Percentiles rank a stretch among this genome's conserved stretches.
phyloP scores from a whole-genome alignment of 92 coral and sea anemone species.

The Palythoa caribaeorum region DNA sequence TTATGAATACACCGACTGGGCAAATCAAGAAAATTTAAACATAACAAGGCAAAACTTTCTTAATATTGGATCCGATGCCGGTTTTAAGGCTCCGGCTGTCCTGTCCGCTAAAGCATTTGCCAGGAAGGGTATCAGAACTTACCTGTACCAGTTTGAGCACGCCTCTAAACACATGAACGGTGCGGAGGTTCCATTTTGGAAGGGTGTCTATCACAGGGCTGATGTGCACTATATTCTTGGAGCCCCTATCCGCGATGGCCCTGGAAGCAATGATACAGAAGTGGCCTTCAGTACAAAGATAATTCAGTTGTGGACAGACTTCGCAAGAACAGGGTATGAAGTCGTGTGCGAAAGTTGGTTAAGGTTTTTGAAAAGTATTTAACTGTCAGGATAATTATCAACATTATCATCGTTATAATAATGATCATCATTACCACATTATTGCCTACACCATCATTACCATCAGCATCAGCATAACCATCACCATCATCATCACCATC shows the following conservation, averaged over 20 bases:
- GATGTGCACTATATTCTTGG: conserved; percentile 36
- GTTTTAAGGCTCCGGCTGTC: conserved; percentile 30
- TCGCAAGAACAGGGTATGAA: conserved; percentile 28
- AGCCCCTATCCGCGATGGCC: conserved; percentile 22
- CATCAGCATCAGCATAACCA: too few species aligned
- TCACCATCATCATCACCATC: too few species aligned
- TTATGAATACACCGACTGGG: conserved; percentile 33
- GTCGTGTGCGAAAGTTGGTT: not conserved
- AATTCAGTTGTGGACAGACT: conserved; percentile 32
- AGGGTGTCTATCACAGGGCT: conserved; percentile 40
- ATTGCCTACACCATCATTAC: too few species aligned
- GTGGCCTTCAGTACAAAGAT: conserved; percentile 30
- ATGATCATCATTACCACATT: not conserved
- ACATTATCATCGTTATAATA: not conserved
- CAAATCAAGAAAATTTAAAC: conserved; percentile 1
- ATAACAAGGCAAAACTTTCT: conserved; percentile 30
- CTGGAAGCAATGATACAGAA: conserved; percentile 12
- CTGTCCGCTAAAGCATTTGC: conserved; percentile 28
- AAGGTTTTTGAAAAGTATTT: not conserved
- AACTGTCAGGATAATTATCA: not conserved
- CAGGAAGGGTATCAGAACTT: conserved; percentile 1
- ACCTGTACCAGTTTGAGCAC: conserved; percentile 37
- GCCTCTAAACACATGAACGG: conserved; percentile 13
- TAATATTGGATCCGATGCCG: conserved; percentile 18
- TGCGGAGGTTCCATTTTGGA: conserved; percentile 29